These are phyloP conservation scores for Chrysochloris asiatica DNA, from an alignment of 2,113 vertebrate genomes.

Conservation along the genomic window DNA sequence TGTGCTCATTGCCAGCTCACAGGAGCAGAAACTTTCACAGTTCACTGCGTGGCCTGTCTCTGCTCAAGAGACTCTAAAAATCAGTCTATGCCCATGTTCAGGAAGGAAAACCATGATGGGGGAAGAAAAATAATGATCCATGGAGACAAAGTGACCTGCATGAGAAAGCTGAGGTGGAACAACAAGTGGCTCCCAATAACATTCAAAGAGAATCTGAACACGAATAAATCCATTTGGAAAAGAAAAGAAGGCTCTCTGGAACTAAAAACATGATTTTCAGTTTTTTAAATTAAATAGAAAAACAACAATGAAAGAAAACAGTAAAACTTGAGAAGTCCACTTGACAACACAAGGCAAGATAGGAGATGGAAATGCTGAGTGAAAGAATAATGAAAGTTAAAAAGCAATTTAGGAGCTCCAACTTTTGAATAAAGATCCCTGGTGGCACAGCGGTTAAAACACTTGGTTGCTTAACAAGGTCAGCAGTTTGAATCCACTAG, in stretches of 20 bases:
- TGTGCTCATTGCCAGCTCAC: neutral
- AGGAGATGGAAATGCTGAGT: neutral
- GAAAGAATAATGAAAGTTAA: neutral
- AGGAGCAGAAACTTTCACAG: slow-evolving; percentile 29
- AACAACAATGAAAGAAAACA: neutral
- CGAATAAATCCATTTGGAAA: neutral
- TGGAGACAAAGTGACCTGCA: neutral
- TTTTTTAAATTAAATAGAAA: slow-evolving; percentile 18
- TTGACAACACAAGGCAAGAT: neutral
- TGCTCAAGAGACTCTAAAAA: neutral
- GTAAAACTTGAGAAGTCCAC: slow-evolving; percentile 6
- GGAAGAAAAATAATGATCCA: neutral
- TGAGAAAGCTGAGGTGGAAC: neutral
- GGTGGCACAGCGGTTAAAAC: too few species aligned
- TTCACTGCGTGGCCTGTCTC: neutral
- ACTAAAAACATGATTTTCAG: slow-evolving; percentile 1
- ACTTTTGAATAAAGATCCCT: neutral
- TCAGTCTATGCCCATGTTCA: neutral
- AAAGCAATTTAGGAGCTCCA: slow-evolving; percentile 7
- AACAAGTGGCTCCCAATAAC: neutral
- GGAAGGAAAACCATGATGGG: neutral
- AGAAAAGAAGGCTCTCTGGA: neutral
- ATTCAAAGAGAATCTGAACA: slow-evolving; percentile 33
- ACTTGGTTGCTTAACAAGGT: too few species aligned
- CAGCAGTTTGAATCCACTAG: too few species aligned